These are phyloP conservation scores for Pardosa pseudoannulata DNA, from an alignment of 2,888 invertebrate genomes.

Conservation along the genomic window DNA sequence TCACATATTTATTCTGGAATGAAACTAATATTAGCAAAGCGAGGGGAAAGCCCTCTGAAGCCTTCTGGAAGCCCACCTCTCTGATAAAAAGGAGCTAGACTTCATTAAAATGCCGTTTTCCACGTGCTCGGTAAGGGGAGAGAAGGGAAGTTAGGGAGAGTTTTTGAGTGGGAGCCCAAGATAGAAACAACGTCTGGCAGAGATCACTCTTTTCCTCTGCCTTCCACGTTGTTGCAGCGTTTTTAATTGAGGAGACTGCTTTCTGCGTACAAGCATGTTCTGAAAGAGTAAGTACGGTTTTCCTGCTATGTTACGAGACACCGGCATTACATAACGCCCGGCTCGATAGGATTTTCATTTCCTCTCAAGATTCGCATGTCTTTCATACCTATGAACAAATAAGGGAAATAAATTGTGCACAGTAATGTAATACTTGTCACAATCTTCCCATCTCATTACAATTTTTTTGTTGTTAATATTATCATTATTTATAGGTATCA, in stretches of 20 bases:
- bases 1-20: not conserved
- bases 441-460: too few species aligned
- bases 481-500: too few species aligned
- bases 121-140: slow-evolving; percentile 15
- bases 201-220: slow-evolving; percentile 53
- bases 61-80: not conserved
- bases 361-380: too few species aligned
- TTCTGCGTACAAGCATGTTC: slow-evolving; percentile 2
- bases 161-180: slow-evolving; percentile 46
- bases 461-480: too few species aligned
- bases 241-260: slow-evolving; percentile 18
- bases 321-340: slow-evolving; percentile 6
- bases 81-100: not conserved
- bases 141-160: not conserved
- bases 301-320: not conserved
- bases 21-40: slow-evolving; percentile 15
- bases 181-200: slow-evolving; percentile 68
- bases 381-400: too few species aligned
- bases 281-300: slow-evolving; percentile 26
- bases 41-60: not conserved
- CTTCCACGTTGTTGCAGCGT: slow-evolving; percentile 17
- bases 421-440: too few species aligned
- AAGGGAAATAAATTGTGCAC: too few species aligned
- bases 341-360: not conserved
- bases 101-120: slow-evolving; percentile 69